phyloP scores from a whole-genome alignment of 1,140 invertebrate species.

The Achatina immaculata region DNA sequence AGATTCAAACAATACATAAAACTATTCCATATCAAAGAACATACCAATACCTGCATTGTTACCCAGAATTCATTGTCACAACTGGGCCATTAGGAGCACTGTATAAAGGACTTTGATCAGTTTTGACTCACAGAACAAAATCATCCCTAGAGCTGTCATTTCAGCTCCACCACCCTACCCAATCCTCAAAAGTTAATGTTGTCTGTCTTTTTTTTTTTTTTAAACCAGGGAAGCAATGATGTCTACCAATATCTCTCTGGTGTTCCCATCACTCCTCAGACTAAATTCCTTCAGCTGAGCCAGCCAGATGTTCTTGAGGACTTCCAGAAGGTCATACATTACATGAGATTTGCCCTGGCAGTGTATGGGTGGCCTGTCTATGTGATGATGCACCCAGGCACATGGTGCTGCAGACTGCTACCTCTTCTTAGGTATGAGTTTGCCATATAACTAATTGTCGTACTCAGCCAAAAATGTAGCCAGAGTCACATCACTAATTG shows the following conservation, averaged over 20 bases:
- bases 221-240: conserved; percentile 81
- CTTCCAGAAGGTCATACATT: conserved; percentile 85
- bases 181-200: too few species aligned
- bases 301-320: conserved; percentile 82
- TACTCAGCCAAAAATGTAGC: too few species aligned
- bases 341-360: conserved; percentile 83
- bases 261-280: conserved; percentile 85
- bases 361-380: conserved; percentile 92
- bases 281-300: conserved; percentile 86
- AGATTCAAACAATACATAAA: too few species aligned
- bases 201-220: conserved; percentile 18
- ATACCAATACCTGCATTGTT: too few species aligned
- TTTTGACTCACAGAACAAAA: too few species aligned
- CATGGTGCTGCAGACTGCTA: conserved; percentile 80
- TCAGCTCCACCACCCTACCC: too few species aligned
- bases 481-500: too few species aligned
- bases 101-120: too few species aligned
- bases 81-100: too few species aligned
- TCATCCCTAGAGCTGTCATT: too few species aligned
- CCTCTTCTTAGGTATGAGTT: conserved; percentile 77
- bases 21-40: too few species aligned
- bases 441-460: conserved; percentile 78
- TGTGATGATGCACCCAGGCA: conserved; percentile 79
- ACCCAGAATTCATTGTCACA: too few species aligned
- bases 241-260: conserved; percentile 93